These are phyloP conservation scores for Chrysaora quinquecirrha DNA, from an alignment of 30 jellyfish, hydroid and myxozoan species.

Conservation along the genomic window DNA sequence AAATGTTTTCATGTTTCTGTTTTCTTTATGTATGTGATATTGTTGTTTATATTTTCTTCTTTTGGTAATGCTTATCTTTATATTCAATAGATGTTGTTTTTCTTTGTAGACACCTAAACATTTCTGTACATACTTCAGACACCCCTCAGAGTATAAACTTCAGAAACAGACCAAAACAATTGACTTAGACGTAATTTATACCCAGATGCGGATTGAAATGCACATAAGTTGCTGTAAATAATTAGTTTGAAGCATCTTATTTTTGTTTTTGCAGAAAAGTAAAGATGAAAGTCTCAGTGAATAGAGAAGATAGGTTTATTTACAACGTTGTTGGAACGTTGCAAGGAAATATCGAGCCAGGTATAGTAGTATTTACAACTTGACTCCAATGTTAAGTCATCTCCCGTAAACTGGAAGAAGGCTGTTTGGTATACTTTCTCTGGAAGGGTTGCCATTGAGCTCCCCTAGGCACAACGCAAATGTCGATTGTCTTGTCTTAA, in stretches of 20 bases:
- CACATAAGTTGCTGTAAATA: conserved; percentile 24
- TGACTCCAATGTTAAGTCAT: too few species aligned
- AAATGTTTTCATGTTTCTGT: too few species aligned
- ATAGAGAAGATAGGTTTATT: conserved; percentile 76
- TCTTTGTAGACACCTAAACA: conserved; percentile 43
- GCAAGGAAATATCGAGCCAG: conserved; percentile 89
- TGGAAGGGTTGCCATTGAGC: too few species aligned
- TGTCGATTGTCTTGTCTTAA: too few species aligned
- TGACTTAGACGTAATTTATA: too few species aligned
- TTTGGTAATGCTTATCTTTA: background rate
- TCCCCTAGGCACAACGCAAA: too few species aligned
- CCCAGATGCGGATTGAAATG: conserved; percentile 30
- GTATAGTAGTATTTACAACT: conserved; percentile 24
- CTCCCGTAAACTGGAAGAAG: too few species aligned
- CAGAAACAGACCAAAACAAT: too few species aligned
- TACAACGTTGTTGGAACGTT: conserved; percentile 85
- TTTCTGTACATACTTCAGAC: background rate
- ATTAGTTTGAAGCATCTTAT: conserved; percentile 30
- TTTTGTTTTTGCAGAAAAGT: conserved; percentile 61
- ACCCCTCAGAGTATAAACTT: too few species aligned
- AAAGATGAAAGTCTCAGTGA: conserved; percentile 57
- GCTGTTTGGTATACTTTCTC: too few species aligned
- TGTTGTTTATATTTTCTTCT: too few species aligned
- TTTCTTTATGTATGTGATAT: too few species aligned
- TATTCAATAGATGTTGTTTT: background rate